Base-by-base conservation (phyloP, 2,888 invertebrate species). In the Patella caerulea region DNA sequence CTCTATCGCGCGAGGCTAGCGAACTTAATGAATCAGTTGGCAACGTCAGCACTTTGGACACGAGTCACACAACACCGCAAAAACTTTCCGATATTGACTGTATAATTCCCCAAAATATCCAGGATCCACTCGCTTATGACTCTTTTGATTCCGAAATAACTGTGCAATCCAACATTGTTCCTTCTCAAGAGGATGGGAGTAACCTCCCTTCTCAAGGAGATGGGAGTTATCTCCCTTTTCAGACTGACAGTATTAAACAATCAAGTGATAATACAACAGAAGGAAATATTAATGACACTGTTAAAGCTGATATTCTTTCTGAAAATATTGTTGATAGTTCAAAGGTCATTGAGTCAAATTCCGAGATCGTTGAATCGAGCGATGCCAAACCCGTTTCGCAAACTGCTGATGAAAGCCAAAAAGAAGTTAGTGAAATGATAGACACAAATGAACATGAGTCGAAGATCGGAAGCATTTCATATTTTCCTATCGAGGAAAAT, bases 401-500 rank as follows among this genome's bases (percentile, higher is more conserved):
- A 34, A 74, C 52, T 56, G 79, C 70, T 17, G 56, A 55, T 70
- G 71, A 77, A 29, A 73, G 72, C 19, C 56, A 59, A 59, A 74
- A 65, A 56, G 74, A 65, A 12, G 59, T 65, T 29, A 65, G 56
- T 55, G 65, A 74, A 56, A 74, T 59, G 56, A 52, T 65, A 74
- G 19, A 56, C 17, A n/a, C 74, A 17, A 19, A 74, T 72, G 72
- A 14, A 14, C 29, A 71, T 24, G 70, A 81, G 71, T 53, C 76
- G 71, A 78, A 83, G 72, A 85, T 84, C 45, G 85, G 84, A 5
- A 86, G 78, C 74, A 85, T 84, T 72, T 83, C 84, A n/a, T 86
- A 86, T 75, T 77, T 86, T 15, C 85, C 87, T n/a, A 81, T 85
- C n/a, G 80, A 80, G 65, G 83, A 86, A 53, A 75, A 79, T 59